phyloP scores from a whole-genome alignment of 2,797 vertebrate species.

The Epinephelus coioides region DNA sequence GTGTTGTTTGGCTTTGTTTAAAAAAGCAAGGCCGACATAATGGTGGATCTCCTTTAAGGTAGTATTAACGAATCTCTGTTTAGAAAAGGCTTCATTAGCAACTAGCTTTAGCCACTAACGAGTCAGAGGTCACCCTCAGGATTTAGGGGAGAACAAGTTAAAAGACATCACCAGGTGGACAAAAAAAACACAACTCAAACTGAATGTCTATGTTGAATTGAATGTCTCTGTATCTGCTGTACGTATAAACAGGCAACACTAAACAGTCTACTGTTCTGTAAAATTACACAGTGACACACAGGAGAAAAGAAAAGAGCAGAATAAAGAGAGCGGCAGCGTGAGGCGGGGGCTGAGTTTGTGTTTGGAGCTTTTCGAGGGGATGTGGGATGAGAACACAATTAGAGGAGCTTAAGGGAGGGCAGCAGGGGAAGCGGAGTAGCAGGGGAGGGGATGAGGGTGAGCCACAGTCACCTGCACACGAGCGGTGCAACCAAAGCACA shows the following conservation, averaged over 20 bases:
- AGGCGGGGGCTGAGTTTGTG: constrained; percentile 38
- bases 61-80: too few relatives aligned
- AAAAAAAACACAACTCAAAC: too few relatives aligned
- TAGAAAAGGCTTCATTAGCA: not conserved
- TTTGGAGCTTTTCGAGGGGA: constrained; percentile 68
- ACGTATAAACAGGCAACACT: too few relatives aligned
- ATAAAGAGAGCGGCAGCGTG: constrained; percentile 15
- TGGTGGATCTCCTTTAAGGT: too few relatives aligned
- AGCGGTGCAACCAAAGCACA: constrained; percentile 61
- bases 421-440: not conserved
- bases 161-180: not conserved
- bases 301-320: constrained; percentile 47
- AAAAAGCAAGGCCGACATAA: too few relatives aligned
- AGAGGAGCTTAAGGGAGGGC: constrained; percentile 57
- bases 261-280: too few relatives aligned
- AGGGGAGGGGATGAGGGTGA: constrained; percentile 36
- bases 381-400: constrained; percentile 74
- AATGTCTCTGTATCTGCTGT: too few relatives aligned
- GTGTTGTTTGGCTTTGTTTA: too few relatives aligned
- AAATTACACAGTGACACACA: constrained; percentile 33
- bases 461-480: constrained; percentile 63
- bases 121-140: not conserved
- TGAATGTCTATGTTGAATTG: too few relatives aligned
- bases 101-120: not conserved
- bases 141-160: not conserved